phyloP scores from a whole-genome alignment of 1,140 invertebrate genomes.

The Mercenaria mercenaria region DNA sequence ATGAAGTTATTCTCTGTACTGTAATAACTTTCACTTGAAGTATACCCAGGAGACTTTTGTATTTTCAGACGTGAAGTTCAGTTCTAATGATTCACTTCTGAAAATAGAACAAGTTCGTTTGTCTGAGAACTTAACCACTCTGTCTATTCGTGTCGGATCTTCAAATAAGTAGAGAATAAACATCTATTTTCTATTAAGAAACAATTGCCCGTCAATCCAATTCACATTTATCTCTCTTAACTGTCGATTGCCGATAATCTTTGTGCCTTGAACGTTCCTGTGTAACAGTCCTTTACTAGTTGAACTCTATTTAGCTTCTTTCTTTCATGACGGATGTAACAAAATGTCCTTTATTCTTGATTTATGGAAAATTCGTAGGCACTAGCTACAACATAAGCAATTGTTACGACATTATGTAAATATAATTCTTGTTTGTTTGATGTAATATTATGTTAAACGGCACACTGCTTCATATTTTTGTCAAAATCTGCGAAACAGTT shows the following conservation, averaged over 20 bases:
- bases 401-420: too few species aligned
- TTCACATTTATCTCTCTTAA: not conserved
- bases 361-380: too few species aligned
- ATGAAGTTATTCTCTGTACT: too few species aligned
- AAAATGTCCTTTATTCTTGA: too few species aligned
- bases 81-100: not conserved
- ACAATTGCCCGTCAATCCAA: not conserved
- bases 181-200: not conserved
- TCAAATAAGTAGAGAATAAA: not conserved
- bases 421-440: too few species aligned
- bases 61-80: not conserved
- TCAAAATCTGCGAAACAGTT: too few species aligned
- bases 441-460: too few species aligned
- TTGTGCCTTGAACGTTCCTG: not conserved
- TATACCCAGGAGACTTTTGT: not conserved
- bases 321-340: too few species aligned
- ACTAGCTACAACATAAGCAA: too few species aligned
- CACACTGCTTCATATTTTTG: too few species aligned
- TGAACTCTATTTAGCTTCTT: too few species aligned
- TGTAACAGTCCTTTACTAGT: not conserved
- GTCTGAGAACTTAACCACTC: not conserved
- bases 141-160: not conserved
- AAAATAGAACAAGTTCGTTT: not conserved
- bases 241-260: slow-evolving; percentile 4
- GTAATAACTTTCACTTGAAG: not conserved